A percentile compares a stretch with the other conserved stretches of the same genome.
These are phyloP conservation scores for Cygnus olor DNA, from an alignment of 2,797 vertebrate species.

Conservation along the genomic window DNA sequence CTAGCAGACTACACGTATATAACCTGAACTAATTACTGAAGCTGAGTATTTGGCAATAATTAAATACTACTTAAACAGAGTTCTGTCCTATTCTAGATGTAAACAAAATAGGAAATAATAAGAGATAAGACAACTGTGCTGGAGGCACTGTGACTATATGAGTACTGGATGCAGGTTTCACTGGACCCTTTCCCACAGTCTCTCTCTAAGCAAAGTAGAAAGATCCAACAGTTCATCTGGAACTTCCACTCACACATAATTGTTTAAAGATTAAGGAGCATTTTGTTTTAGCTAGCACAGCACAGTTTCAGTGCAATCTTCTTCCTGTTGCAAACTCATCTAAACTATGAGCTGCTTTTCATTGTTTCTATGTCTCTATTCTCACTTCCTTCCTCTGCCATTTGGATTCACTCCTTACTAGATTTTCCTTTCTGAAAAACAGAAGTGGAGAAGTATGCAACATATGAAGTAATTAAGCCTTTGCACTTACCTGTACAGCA, in stretches of 20 bases:
- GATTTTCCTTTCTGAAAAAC: conserved; percentile 20
- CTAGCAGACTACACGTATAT: not conserved
- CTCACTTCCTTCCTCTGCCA: conserved; percentile 14
- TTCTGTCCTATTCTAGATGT: not conserved
- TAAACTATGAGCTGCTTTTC: conserved; percentile 55
- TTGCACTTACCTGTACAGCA: not conserved
- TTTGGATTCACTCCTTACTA: not conserved
- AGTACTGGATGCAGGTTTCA: not conserved
- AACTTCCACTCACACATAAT: conserved; percentile 12
- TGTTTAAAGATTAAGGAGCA: conserved; percentile 35
- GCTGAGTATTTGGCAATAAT: not conserved
- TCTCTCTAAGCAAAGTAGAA: conserved; percentile 13
- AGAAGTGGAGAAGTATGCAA: not conserved
- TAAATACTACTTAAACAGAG: not conserved
- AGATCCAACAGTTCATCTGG: conserved; percentile 17
- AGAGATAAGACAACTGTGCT: not conserved
- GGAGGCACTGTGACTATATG: not conserved
- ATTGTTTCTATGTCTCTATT: conserved; percentile 41
- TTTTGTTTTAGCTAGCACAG: not conserved
- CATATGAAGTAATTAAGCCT: not conserved
- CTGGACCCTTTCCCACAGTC: conserved; percentile 22
- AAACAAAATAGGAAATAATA: not conserved
- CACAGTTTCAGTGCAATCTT: conserved; percentile 6
- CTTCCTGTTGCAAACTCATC: conserved; percentile 35
- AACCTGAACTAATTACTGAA: not conserved